Base-by-base conservation (phyloP, 1,140 invertebrate genomes). In the Pseudomyrmex dendroicus region DNA sequence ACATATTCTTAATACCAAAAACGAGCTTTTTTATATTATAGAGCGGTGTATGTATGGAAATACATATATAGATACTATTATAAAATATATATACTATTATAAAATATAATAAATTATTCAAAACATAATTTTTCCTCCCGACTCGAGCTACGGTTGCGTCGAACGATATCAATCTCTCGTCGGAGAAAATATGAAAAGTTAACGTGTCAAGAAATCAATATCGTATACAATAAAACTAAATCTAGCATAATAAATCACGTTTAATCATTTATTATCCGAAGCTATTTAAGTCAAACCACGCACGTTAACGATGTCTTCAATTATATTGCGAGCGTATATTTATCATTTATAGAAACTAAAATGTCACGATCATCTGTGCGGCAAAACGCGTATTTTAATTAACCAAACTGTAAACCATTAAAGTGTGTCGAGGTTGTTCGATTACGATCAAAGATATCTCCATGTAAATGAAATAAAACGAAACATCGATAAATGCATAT, bases 271-370 rank as follows among this genome's bases (percentile, higher is more conserved):
- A 22, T 76, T 62, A 76, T 72, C 12, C 63, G 25, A 17, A 22
- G 66, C 52, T 68, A 83, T 83, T 85, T 86, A 82, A 85, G 35
- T 35, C 35, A 7, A 35, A 5, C 5, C 61, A 63, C 25, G 48
- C 25, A 64, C n/a, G 17, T 64, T 70, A 57, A 57, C 73, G 10
- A 57, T 44, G 44, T 2, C 25, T 35, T 35, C 57, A 54, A 74
- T 70, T 54, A 46, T 7, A 62, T 15, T 13, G 12, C 12, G 25
- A n/a, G n/a, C 48, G 22, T 73, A 77, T 83, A 77, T 83, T 57
- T 83, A 78, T 83, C 77, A 86, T 87, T 87, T 77, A 84, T 59
- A 56, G 35, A 59, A 56, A 77, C 5, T 35, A 13, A 76, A 54
- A 54, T 44, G 22, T 74, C 20, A 73, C 17, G 0, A 61, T 61